Conservation (phyloP, 1,140 invertebrate genomes). For the Sipha flava region DNA sequence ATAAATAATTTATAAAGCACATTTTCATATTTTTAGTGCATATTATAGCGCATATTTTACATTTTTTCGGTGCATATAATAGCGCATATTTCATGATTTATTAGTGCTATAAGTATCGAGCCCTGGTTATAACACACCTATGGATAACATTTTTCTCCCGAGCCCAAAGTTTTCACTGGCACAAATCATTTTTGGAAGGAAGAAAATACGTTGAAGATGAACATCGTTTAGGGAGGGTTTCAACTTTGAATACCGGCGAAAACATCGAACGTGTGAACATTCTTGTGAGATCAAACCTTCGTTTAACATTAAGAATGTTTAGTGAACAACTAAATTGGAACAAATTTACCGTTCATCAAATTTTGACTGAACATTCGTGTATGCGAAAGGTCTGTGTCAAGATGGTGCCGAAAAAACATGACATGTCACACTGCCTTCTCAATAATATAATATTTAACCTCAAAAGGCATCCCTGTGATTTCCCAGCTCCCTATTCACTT, state of each 20-base stretch:
- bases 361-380: not conserved
- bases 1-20: too few species aligned
- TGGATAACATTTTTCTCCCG: too few species aligned
- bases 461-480: slow-evolving; percentile 37
- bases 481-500: slow-evolving; percentile 33
- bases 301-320: not conserved
- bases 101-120: too few species aligned
- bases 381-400: not conserved
- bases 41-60: too few species aligned
- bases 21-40: too few species aligned
- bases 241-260: not conserved
- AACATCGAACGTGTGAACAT: not conserved
- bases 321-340: not conserved
- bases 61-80: too few species aligned
- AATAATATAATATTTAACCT: slow-evolving; percentile 35
- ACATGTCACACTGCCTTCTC: slow-evolving; percentile 36
- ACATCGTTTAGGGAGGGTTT: not conserved
- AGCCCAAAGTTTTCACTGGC: too few species aligned
- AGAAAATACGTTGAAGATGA: not conserved
- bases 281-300: not conserved
- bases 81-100: too few species aligned
- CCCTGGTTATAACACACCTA: too few species aligned
- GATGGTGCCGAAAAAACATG: slow-evolving; percentile 1
- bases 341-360: not conserved
- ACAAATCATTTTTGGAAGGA: not conserved